Percentiles rank a stretch among this genome's conserved stretches.
These are phyloP conservation scores for Poeciliopsis paucimaculata DNA, from an alignment of 2,797 vertebrate species.

Conservation along the genomic window DNA sequence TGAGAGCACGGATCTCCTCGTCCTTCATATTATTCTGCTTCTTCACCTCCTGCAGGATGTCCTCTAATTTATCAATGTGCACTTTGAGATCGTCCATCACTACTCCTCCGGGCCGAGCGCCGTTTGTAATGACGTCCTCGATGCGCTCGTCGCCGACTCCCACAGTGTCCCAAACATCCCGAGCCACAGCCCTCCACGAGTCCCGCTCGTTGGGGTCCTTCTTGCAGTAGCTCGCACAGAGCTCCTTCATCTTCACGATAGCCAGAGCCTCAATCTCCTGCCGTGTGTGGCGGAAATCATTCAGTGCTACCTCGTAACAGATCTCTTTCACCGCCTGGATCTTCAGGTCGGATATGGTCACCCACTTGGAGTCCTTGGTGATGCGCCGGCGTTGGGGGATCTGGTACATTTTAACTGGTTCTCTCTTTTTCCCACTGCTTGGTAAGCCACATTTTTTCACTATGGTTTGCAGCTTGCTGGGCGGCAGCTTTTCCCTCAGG, in stretches of 20 bases:
- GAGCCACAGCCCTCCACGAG: constrained; percentile 95
- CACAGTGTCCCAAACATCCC: constrained; percentile 98
- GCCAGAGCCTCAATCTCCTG: constrained; percentile 99
- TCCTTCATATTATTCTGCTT: constrained; percentile 99
- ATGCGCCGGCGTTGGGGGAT: constrained; percentile 95
- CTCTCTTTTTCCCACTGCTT: constrained; percentile 97
- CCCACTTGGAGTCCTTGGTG: constrained; percentile 98
- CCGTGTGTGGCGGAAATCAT: constrained; percentile 95
- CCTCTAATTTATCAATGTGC: constrained; percentile 97
- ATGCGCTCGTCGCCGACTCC: constrained; percentile 96
- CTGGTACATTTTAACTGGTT: constrained; percentile 98
- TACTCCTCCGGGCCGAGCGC: constrained; percentile 76
- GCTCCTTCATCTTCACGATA: constrained; percentile 99
- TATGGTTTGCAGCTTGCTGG: constrained; percentile 99
- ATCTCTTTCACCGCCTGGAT: constrained; percentile 99
- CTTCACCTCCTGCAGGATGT: constrained; percentile 97
- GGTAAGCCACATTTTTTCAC: constrained; percentile 99
- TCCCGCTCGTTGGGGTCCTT: constrained; percentile 98
- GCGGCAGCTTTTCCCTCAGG: constrained; percentile 98
- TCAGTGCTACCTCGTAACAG: constrained; percentile 98
- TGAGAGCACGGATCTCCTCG: constrained; percentile 93
- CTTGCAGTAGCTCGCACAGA: constrained; percentile 94
- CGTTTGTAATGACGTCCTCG: constrained; percentile 87
- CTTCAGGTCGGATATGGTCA: constrained; percentile 98
- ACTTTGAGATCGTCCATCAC: constrained; percentile 97